phyloP scores from a whole-genome alignment of 2,888 invertebrate species.

The Cartodere bifasciata region DNA sequence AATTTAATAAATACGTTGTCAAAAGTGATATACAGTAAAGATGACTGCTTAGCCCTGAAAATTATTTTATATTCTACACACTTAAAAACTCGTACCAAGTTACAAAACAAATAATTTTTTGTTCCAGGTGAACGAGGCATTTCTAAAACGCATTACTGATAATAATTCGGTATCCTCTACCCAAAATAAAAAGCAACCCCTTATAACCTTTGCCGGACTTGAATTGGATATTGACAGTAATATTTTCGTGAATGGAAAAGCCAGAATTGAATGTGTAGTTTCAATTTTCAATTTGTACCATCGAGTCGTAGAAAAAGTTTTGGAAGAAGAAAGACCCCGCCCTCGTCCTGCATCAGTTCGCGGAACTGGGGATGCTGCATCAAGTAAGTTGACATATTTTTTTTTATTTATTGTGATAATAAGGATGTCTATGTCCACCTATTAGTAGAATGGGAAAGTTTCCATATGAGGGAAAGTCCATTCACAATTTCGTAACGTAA shows the following conservation, averaged over 20 bases:
- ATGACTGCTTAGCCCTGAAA: too few species aligned
- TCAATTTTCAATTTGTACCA: constrained; percentile 56
- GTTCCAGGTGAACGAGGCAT: constrained; percentile 26
- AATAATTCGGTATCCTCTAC: constrained; percentile 17
- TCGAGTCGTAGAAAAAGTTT: constrained; percentile 45
- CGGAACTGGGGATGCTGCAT: constrained; percentile 51
- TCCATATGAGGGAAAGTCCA: too few species aligned
- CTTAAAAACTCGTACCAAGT: too few species aligned
- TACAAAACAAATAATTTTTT: too few species aligned
- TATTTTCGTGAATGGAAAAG: constrained; percentile 51
- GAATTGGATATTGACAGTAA: constrained; percentile 49
- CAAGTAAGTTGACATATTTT: too few species aligned
- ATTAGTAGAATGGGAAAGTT: too few species aligned
- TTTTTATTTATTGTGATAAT: too few species aligned
- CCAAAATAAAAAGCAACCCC: constrained; percentile 20
- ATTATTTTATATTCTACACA: too few species aligned
- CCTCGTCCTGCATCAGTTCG: constrained; percentile 62
- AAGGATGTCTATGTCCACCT: too few species aligned
- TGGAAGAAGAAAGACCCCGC: constrained; percentile 63
- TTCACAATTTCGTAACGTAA: too few species aligned
- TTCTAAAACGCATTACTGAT: constrained; percentile 18
- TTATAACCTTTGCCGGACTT: constrained; percentile 31
- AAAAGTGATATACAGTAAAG: too few species aligned
- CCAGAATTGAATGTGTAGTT: constrained; percentile 53
- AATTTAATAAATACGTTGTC: too few species aligned